Evolutionary conservation across 2,797 vertebrate genomes (phyloP), one percentile per base, ranked within the genome.

Genomic region (Buceros bicornis): DNA sequence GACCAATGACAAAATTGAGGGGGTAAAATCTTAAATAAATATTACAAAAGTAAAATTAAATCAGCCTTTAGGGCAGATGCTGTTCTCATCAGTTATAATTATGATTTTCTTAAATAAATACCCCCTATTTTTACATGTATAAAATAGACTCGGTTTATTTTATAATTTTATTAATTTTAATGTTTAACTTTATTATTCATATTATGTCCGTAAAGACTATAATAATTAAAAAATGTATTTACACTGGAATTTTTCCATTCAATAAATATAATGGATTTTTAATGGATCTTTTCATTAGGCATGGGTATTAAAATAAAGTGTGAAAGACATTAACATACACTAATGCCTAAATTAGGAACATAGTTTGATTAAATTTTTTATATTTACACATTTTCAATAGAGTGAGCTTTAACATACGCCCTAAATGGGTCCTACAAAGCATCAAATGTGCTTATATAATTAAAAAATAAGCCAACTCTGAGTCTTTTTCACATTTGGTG

Each of bases 141-240:
- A 51, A 78, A 85, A 72, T 33, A 89, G 24, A 29, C 21, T 77
- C 40, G 3, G 14, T 50, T 82, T 5, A 80, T 86, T 69, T 81
- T 78, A 66, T 37, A 81, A n/a, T 48, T 80, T 90, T 89, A 83
- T 87, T 82, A 87, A 51, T 83, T 83, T 95, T 79, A 78, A 43
- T 82, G 33, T 73, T 94, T 93, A 65, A 47, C 2, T 85, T 93
- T 93, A 60, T 57, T 66, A 82, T 69, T 40, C 61, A 19, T 80
- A 82, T 91, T 45, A 40, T 50, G 25, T 47, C 35, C 79, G 17
- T 87, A 93, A 91, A 91, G 60, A 72, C 4, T 50, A 61, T 85
- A 57, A 79, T 69, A 78, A 93, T 85, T 90, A 2, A 61, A 92
- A 95, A 74, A 72, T 11, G 2, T 33, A 70, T 93, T 92, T 94